Conservation (phyloP, 53 echinoderm and acorn worm genomes). For the Echinarachnius parma region DNA sequence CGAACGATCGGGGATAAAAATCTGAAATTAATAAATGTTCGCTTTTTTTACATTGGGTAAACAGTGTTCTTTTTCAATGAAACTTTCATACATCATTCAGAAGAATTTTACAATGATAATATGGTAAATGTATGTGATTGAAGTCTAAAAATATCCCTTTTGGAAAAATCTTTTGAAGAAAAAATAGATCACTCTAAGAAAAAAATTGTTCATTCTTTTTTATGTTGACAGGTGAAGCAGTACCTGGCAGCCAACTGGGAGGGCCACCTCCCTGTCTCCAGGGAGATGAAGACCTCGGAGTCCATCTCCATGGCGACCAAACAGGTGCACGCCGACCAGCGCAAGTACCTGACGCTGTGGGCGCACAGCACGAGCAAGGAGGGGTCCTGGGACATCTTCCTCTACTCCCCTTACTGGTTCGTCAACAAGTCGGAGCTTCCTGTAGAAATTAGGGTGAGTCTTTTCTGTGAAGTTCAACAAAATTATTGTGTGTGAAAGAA, state of each 20-base stretch:
- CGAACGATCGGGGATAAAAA: too few relatives aligned
- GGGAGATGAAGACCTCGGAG: slow-evolving; percentile 94
- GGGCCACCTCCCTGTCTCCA: slow-evolving; percentile 81
- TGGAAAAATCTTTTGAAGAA: too few relatives aligned
- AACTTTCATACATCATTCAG: too few relatives aligned
- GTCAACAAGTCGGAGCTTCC: slow-evolving; percentile 98
- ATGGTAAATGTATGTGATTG: too few relatives aligned
- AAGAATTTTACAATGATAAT: too few relatives aligned
- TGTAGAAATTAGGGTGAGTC: slow-evolving; percentile 87
- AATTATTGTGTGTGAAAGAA: too few relatives aligned
- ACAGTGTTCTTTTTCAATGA: too few relatives aligned
- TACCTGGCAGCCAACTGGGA: slow-evolving; percentile 96
- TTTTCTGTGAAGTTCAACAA: too few relatives aligned
- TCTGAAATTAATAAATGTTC: too few relatives aligned
- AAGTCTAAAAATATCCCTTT: too few relatives aligned
- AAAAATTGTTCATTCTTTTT: not conserved
- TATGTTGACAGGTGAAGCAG: slow-evolving; percentile 65
- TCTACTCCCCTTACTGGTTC: slow-evolving; percentile 96
- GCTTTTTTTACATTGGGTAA: too few relatives aligned
- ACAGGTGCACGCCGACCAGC: slow-evolving; percentile 70
- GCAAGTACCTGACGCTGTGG: slow-evolving; percentile 84
- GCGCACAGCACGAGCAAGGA: slow-evolving; percentile 81
- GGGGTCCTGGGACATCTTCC: slow-evolving; percentile 91
- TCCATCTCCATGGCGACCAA: slow-evolving; percentile 88
- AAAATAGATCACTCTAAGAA: not conserved